Conservation (phyloP, 2,113 vertebrate species). For the Sterna hirundo region DNA sequence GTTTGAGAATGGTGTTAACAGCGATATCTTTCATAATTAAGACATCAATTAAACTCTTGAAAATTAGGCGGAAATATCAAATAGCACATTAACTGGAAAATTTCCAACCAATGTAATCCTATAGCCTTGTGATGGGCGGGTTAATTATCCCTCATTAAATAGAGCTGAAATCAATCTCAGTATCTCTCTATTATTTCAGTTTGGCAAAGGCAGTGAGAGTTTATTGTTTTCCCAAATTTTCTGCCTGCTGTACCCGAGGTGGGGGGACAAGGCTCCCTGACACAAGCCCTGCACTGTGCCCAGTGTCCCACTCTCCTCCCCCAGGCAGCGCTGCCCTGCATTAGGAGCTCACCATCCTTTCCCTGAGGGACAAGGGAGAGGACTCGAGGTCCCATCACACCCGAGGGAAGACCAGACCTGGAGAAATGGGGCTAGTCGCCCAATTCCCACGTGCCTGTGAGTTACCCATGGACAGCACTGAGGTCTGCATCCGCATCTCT, state of each 20-base stretch:
- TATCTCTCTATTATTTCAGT: neutral
- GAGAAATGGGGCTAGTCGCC: neutral
- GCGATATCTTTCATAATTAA: neutral
- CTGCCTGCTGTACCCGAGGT: neutral
- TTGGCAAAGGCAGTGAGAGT: neutral
- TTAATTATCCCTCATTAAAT: neutral
- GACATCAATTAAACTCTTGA: neutral
- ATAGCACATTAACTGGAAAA: neutral
- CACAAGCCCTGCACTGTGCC: accelerated
- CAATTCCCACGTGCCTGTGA: accelerated
- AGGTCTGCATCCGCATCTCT: neutral
- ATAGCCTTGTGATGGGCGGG: neutral
- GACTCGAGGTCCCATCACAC: neutral
- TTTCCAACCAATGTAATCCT: neutral
- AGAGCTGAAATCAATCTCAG: neutral
- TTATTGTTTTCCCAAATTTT: neutral
- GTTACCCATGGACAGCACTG: neutral
- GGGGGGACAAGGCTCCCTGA: neutral
- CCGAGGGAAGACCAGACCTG: neutral
- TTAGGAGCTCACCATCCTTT: neutral
- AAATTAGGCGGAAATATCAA: neutral
- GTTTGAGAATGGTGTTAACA: neutral
- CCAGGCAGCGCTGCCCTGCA: too few species aligned
- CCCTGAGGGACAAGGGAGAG: neutral
- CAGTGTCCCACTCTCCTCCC: neutral